Evolutionary conservation across 2,113 vertebrate genomes (phyloP).

Genomic region (Galeopterus variegatus): DNA sequence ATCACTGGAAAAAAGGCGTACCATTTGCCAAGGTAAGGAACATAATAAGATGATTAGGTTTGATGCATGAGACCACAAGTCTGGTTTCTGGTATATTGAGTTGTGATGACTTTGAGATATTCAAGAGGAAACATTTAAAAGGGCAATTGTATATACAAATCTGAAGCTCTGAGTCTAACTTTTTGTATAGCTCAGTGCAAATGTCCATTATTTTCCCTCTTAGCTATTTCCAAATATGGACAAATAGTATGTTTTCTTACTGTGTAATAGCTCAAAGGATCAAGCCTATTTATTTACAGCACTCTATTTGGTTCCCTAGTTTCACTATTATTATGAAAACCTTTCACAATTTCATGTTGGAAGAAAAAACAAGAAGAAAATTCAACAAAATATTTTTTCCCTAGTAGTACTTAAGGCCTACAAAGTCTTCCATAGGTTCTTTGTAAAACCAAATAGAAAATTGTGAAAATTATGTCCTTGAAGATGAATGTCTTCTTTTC

Average conservation of each 20-base stretch:
- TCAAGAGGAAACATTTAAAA: background rate
- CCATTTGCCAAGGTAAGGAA: background rate
- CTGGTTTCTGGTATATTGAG: background rate
- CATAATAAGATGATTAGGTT: background rate
- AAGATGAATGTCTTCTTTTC: slow-evolving; percentile 20
- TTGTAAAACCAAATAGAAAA: slow-evolving; percentile 50
- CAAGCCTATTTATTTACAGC: background rate
- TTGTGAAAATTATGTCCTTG: background rate
- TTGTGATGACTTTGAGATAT: background rate
- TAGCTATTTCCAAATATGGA: background rate
- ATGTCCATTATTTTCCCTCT: slow-evolving; percentile 33
- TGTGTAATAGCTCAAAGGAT: background rate
- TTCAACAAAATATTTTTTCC: slow-evolving; percentile 34
- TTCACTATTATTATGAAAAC: slow-evolving; percentile 35
- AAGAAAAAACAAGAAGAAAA: slow-evolving; percentile 48
- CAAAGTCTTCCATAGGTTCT: slow-evolving; percentile 47
- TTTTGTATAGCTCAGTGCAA: background rate
- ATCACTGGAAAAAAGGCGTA: background rate
- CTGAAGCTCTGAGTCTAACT: background rate
- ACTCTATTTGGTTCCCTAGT: background rate
- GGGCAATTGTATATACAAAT: background rate
- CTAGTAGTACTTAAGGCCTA: slow-evolving; percentile 31
- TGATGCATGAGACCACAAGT: background rate
- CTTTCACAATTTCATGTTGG: slow-evolving; percentile 1
- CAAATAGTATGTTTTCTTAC: slow-evolving; percentile 1